Percentiles rank a stretch among this genome's conserved stretches.
Evolutionary conservation across 1,140 invertebrate genomes (phyloP).

Genomic region (Drosophila littoralis): DNA sequence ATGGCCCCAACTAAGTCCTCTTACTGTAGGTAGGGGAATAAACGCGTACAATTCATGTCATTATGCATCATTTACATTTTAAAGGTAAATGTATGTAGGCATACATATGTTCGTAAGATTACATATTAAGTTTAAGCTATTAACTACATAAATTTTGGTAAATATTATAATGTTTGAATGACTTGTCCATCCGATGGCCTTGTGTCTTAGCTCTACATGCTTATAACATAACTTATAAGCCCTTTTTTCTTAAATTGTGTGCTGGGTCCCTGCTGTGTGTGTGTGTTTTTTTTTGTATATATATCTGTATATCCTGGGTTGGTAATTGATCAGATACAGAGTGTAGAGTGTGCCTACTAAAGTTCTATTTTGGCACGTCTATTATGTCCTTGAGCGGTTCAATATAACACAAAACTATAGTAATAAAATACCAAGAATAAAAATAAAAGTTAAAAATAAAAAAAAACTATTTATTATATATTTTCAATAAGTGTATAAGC

Average conservation of each 20-base stretch:
- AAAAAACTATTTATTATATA: neutral
- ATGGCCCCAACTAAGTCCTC: conserved; percentile 31
- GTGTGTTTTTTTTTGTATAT: no score
- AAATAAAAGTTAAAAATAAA: neutral
- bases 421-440: neutral
- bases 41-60: neutral
- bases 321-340: neutral
- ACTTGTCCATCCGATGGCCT: conserved; percentile 1
- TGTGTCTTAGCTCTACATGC: neutral
- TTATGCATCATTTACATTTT: neutral
- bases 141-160: conserved; percentile 67
- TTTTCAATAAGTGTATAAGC: neutral
- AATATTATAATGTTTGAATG: conserved; percentile 33
- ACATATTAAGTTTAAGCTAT: conserved; percentile 65
- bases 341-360: neutral
- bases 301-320: no score
- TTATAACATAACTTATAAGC: conserved; percentile 9
- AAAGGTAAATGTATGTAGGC: conserved; percentile 1
- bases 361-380: conserved; percentile 6
- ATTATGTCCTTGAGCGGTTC: neutral
- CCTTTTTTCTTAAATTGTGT: neutral
- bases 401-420: conserved; percentile 1
- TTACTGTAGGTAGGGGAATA: conserved; percentile 1
- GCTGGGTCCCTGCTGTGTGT: no score
- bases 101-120: conserved; percentile 31